Percentiles rank a stretch among this genome's conserved stretches.
phyloP scores from a whole-genome alignment of 2,888 invertebrate genomes.

The Autographa gamma region DNA sequence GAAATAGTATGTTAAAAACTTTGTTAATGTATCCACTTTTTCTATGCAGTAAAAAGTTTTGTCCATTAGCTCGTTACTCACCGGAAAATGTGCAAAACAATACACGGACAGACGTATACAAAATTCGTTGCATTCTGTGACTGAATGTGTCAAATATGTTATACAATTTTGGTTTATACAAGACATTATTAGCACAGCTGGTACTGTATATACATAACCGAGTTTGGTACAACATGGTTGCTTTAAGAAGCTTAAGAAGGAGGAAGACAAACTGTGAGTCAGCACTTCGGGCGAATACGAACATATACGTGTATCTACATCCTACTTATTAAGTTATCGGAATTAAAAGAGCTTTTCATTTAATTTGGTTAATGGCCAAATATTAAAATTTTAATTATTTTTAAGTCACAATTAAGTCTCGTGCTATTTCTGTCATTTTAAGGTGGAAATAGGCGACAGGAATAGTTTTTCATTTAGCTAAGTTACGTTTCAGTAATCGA shows the following conservation, averaged over 20 bases:
- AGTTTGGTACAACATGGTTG: slow-evolving; percentile 37
- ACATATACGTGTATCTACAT: not conserved
- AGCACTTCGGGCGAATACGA: slow-evolving; percentile 9
- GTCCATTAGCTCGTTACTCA: slow-evolving; percentile 8
- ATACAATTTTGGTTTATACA: slow-evolving; percentile 10
- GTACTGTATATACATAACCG: slow-evolving; percentile 30
- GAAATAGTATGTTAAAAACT: not conserved
- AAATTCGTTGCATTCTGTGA: slow-evolving; percentile 23
- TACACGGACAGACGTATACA: not conserved
- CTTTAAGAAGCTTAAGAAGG: slow-evolving; percentile 51
- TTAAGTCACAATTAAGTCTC: too few species aligned
- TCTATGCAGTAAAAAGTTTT: not conserved
- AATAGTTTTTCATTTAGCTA: too few species aligned
- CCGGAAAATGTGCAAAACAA: not conserved
- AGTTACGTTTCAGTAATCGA: too few species aligned
- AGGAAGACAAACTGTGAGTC: slow-evolving; percentile 46
- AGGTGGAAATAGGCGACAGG: too few species aligned
- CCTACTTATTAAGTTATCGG: not conserved
- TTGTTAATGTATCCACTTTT: not conserved
- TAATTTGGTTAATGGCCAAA: not conserved
- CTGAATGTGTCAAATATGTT: slow-evolving; percentile 33
- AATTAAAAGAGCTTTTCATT: not conserved
- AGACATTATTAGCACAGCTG: slow-evolving; percentile 48
- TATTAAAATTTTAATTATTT: too few species aligned
- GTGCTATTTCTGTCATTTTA: too few species aligned